Base-by-base conservation (phyloP, 2,113 vertebrate genomes). In the Halcyon malimbica region DNA sequence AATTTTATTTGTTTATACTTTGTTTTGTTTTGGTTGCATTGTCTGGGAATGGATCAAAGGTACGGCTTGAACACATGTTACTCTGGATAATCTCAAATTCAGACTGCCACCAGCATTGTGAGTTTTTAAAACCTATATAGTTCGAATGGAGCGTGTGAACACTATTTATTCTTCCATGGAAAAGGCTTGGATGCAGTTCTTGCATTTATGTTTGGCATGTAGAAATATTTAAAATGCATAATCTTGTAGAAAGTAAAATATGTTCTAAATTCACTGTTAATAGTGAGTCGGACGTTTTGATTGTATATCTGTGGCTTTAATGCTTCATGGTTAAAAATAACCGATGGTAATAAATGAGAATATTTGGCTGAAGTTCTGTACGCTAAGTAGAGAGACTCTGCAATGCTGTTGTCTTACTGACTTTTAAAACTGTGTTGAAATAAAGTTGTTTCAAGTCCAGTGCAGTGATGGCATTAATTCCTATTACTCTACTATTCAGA, bases 381-480 rank as follows among this genome's bases (percentile, higher is more conserved):
- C 1, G 2, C 23, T 16, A 42, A 50, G 26, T 65, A 44, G 62
- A 71, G 56, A 83, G n/a, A 37, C 33, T 76, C 54, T 81, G 29
- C 70, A 64, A 7, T 73, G 23, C 42, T 84, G 33, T 31, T 89
- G 77, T 68, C 65, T 75, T 17, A 44, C 39, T 64, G 80, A 56
- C 69, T 60, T 71, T 82, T 25, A 29, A 81, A 94, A 73, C 53
- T 60, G n/a, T 65, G 87, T 75, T 76, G 76, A 92, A 95, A 96
- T 96, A 44, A 92, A 93, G 85, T 87, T 90, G 88, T 96, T 94
- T 35, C 21, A 41, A 53, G 39, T 87, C 69, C 57, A 92, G 77
- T 0, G 9, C 1, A 50, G 35, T 69, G 77, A 69, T 89, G 86
- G 31, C 73, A 79, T 93, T 93, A 87, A 96, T 95, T 95, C 83